These are phyloP conservation scores for Acrocephalus kingi DNA, from an alignment of 2,113 vertebrate species.

Conservation along the genomic window DNA sequence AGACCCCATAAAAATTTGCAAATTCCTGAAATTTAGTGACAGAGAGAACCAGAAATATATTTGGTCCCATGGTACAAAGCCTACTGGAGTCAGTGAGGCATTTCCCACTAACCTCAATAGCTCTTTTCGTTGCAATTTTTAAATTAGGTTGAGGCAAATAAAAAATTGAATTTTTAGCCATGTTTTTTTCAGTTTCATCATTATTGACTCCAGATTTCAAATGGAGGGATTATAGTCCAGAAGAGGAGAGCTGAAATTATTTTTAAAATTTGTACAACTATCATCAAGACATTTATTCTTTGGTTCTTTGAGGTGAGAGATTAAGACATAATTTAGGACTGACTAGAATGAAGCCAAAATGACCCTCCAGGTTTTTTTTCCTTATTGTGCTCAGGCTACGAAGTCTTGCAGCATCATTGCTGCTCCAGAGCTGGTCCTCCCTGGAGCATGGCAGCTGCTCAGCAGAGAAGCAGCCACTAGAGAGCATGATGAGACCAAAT, in stretches of 20 bases:
- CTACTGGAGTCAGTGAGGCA: background rate
- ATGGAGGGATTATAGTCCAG: background rate
- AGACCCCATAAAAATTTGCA: background rate
- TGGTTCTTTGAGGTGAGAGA: background rate
- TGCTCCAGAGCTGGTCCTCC: background rate
- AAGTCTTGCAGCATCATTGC: background rate
- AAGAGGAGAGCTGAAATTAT: background rate
- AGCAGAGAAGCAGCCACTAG: constrained; percentile 49
- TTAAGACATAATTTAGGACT: background rate
- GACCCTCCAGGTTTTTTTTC: background rate
- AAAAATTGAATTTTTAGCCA: background rate
- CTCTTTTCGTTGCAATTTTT: background rate
- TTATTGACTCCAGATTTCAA: background rate
- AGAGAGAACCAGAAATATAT: background rate
- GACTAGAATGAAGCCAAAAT: background rate
- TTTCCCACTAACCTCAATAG: background rate
- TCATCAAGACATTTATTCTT: background rate
- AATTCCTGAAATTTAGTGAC: background rate
- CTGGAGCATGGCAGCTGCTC: constrained; percentile 26
- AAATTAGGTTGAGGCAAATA: background rate
- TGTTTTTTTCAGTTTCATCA: background rate
- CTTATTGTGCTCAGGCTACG: fast-evolving
- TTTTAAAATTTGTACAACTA: background rate
- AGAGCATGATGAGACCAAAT: constrained; percentile 51
- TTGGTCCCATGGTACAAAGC: background rate